These are phyloP conservation scores for Sesamia nonagrioides DNA, from an alignment of 1,140 invertebrate genomes.

Conservation along the genomic window DNA sequence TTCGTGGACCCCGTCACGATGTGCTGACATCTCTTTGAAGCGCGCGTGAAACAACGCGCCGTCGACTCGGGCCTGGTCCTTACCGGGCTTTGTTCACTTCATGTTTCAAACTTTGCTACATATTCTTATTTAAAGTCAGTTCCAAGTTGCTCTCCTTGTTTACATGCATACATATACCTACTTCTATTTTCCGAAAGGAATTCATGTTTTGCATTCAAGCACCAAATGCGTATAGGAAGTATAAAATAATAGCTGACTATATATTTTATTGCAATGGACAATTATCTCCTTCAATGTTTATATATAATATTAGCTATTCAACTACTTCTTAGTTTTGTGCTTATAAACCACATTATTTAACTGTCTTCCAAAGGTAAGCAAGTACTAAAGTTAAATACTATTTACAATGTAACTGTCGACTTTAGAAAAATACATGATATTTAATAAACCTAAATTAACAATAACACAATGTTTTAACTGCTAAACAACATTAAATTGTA, in stretches of 20 bases:
- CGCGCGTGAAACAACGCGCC: too few species aligned
- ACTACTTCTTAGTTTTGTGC: background rate
- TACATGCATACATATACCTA: background rate
- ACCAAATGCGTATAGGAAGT: conserved; percentile 10
- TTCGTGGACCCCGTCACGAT: too few species aligned
- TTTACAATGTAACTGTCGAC: too few species aligned
- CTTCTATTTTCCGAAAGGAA: conserved; percentile 4
- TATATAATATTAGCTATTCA: background rate
- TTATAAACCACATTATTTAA: background rate
- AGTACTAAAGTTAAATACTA: too few species aligned
- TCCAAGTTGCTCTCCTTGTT: conserved; percentile 3
- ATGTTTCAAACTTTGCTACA: background rate
- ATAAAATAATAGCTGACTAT: background rate
- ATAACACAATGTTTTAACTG: too few species aligned
- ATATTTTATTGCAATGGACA: background rate
- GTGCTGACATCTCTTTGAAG: too few species aligned
- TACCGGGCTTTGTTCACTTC: too few species aligned
- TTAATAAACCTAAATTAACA: too few species aligned
- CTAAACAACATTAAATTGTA: too few species aligned
- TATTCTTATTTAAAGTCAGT: background rate
- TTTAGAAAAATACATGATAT: too few species aligned
- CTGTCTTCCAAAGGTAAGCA: too few species aligned
- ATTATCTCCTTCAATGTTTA: background rate
- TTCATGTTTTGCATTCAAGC: conserved; percentile 3
- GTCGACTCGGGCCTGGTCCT: too few species aligned